Evolutionary conservation across 2,888 invertebrate genomes (phyloP).

Genomic region (Acanthopleura granulata): DNA sequence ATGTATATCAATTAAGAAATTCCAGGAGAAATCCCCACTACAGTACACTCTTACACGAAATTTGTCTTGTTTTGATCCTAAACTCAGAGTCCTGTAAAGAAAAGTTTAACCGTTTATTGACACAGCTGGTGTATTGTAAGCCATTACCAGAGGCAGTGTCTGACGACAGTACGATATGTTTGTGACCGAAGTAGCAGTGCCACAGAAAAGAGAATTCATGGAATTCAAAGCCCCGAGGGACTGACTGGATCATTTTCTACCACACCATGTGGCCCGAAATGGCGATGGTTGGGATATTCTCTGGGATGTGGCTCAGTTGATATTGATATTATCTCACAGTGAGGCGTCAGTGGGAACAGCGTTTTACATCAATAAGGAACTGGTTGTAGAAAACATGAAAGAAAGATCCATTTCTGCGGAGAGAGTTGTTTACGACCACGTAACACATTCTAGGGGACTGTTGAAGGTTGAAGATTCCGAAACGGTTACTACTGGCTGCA

Average conservation of each 20-base stretch:
- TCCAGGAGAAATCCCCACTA: conserved; percentile 10
- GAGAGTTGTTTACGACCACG: conserved; percentile 15
- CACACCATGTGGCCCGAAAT: background rate
- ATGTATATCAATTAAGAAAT: background rate
- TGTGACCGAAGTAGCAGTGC: too few species aligned
- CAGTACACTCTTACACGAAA: conserved; percentile 10
- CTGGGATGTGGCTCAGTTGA: conserved; percentile 4
- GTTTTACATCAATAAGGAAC: conserved; percentile 21
- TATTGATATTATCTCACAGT: conserved; percentile 20
- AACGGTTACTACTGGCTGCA: background rate
- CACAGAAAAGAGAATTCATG: too few species aligned
- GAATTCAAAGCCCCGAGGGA: too few species aligned
- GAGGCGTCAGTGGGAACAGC: conserved; percentile 19
- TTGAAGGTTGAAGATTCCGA: background rate
- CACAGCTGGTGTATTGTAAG: too few species aligned
- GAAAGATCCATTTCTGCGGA: conserved; percentile 3
- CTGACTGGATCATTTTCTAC: background rate
- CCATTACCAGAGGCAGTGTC: too few species aligned
- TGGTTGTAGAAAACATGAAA: conserved; percentile 15
- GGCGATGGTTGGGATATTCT: background rate
- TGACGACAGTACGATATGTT: too few species aligned
- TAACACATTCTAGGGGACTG: conserved; percentile 3
- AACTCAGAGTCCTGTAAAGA: too few species aligned
- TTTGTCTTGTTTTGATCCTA: conserved; percentile 11
- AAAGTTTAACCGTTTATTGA: too few species aligned